A percentile compares a stretch with the other conserved stretches of the same genome.
Conservation (phyloP, 2,113 vertebrate species). For the Neolamprologus variostigma region DNA sequence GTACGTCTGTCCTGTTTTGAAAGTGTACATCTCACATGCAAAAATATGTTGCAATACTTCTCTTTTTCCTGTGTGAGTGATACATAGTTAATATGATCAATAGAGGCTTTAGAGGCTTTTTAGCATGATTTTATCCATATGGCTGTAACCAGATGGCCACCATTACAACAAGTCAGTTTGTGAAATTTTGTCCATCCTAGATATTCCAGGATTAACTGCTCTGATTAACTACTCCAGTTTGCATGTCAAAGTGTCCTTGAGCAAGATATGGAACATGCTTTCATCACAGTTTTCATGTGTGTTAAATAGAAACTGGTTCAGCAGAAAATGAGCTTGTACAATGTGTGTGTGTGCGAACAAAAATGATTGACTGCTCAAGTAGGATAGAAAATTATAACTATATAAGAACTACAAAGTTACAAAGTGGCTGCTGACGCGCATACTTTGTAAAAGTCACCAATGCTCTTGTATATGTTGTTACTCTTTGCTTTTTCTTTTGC, state of each 20-base stretch:
- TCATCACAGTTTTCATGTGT: neutral
- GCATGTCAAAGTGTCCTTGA: neutral
- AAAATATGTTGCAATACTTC: neutral
- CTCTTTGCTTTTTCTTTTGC: neutral
- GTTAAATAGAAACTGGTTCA: neutral
- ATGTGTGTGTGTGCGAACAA: neutral
- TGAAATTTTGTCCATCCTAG: neutral
- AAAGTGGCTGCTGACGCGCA: accelerated
- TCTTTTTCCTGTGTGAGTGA: neutral
- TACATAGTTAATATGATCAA: neutral
- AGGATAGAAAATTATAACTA: neutral
- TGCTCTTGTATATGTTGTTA: neutral
- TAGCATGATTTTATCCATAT: neutral
- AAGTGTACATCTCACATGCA: neutral
- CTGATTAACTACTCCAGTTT: neutral
- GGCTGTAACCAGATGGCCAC: neutral
- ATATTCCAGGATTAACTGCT: neutral
- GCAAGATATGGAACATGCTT: neutral
- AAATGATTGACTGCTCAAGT: neutral
- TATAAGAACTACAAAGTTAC: neutral
- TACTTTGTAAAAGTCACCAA: neutral
- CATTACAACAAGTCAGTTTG: neutral
- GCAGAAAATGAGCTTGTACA: neutral
- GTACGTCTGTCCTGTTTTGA: neutral
- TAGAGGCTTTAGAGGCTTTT: neutral